Percentiles rank a stretch among this genome's conserved stretches.
These are phyloP conservation scores for Hydrolagus affinis DNA, from an alignment of 2,113 vertebrate genomes.

Conservation along the genomic window DNA sequence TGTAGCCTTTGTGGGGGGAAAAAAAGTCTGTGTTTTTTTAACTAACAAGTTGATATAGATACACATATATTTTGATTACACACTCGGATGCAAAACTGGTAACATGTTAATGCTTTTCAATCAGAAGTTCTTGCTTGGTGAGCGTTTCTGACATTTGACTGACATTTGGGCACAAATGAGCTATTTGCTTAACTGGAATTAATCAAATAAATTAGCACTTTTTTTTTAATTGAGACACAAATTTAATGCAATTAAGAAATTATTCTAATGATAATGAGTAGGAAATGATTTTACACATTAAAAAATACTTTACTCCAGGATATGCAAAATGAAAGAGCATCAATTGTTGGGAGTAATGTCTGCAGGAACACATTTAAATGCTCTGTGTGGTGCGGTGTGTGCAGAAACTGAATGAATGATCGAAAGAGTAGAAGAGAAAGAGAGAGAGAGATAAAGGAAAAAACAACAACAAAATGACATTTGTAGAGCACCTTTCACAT, in stretches of 20 bases:
- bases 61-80: not conserved
- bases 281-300: slow-evolving; percentile 32
- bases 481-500: too few species aligned
- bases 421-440: not conserved
- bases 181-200: slow-evolving; percentile 31
- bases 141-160: slow-evolving; percentile 21
- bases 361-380: slow-evolving; percentile 20
- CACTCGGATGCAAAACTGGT: not conserved
- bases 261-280: slow-evolving; percentile 32
- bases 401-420: too few species aligned
- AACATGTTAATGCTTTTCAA: not conserved
- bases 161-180: slow-evolving; percentile 28
- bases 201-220: slow-evolving; percentile 33
- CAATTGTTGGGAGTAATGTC: slow-evolving; percentile 14
- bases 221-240: slow-evolving; percentile 26
- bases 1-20: not conserved
- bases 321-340: slow-evolving; percentile 27
- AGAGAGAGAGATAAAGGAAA: slow-evolving; percentile 36
- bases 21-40: not conserved
- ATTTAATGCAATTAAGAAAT: slow-evolving; percentile 33
- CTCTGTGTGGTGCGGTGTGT: slow-evolving; percentile 35
- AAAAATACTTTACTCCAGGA: slow-evolving; percentile 32
- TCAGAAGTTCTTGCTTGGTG: not conserved
- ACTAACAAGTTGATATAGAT: not conserved
- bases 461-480: too few species aligned